Conservation (phyloP, 2,113 vertebrate genomes). For the Baryphthengus martii region DNA sequence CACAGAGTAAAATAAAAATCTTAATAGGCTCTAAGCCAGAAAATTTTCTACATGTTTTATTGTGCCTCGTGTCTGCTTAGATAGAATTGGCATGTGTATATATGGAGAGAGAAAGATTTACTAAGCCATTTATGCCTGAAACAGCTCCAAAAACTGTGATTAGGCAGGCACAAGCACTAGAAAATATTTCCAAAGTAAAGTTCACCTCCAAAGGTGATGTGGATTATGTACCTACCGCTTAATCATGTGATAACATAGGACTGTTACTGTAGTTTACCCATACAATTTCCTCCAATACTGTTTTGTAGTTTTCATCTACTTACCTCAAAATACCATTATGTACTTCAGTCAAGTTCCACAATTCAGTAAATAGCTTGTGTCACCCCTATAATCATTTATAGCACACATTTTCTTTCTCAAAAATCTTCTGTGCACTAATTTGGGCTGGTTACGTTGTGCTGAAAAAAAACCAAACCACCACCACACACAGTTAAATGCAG, state of each 20-base stretch:
- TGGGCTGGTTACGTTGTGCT: not conserved
- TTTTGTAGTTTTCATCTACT: not conserved
- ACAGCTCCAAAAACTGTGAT: not conserved
- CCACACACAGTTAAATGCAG: not conserved
- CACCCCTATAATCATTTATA: not conserved
- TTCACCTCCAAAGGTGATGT: not conserved
- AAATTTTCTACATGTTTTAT: conserved; percentile 17
- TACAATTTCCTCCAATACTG: not conserved
- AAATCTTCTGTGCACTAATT: not conserved
- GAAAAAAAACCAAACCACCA: not conserved
- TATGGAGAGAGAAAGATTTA: conserved; percentile 30
- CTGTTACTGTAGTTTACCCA: not conserved
- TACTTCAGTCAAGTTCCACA: not conserved
- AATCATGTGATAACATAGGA: not conserved
- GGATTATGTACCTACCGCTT: not conserved
- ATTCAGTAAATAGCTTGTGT: not conserved
- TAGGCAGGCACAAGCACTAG: not conserved
- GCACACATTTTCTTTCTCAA: not conserved
- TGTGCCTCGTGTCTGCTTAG: not conserved
- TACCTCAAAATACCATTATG: not conserved
- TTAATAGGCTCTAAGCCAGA: not conserved
- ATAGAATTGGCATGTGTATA: conserved; percentile 25
- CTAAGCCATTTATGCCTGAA: conserved; percentile 28
- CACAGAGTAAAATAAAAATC: not conserved
- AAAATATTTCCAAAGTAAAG: conserved; percentile 42